A percentile compares a stretch with the other conserved stretches of the same genome.
phyloP scores from a whole-genome alignment of 2,888 invertebrate genomes.

The Ectemnius continuus region DNA sequence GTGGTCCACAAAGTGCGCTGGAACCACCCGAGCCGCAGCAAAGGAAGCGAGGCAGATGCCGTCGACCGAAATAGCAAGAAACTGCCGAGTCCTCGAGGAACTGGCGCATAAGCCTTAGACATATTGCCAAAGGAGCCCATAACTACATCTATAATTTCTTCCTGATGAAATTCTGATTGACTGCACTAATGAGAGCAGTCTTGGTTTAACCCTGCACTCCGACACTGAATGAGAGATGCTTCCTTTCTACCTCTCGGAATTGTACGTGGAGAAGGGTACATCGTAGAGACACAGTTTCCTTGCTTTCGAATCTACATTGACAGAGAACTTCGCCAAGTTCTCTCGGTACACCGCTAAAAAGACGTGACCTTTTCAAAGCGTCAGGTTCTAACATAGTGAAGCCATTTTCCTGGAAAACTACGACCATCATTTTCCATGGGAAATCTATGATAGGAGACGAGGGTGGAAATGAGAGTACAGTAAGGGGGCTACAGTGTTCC shows the following conservation, averaged over 20 bases:
- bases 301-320: too few species aligned
- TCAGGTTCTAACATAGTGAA: not conserved
- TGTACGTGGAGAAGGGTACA: too few species aligned
- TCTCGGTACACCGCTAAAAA: too few species aligned
- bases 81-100: constrained; percentile 41
- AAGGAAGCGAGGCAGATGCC: constrained; percentile 35
- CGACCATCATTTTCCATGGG: constrained; percentile 27
- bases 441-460: constrained; percentile 3
- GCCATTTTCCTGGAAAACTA: constrained; percentile 26
- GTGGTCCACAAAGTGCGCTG: constrained; percentile 54
- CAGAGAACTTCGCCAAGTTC: too few species aligned
- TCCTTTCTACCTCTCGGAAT: too few species aligned
- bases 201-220: too few species aligned
- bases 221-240: too few species aligned
- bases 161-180: too few species aligned
- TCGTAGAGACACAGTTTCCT: too few species aligned
- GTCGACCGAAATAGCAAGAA: constrained; percentile 53
- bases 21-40: constrained; percentile 10
- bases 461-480: constrained; percentile 14
- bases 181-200: too few species aligned
- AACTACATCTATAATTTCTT: too few species aligned
- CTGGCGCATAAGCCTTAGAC: constrained; percentile 35
- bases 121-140: too few species aligned
- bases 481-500: constrained; percentile 35
- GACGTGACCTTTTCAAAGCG: not conserved